phyloP scores from a whole-genome alignment of 2,797 vertebrate species.

The Cebuella pygmaea region DNA sequence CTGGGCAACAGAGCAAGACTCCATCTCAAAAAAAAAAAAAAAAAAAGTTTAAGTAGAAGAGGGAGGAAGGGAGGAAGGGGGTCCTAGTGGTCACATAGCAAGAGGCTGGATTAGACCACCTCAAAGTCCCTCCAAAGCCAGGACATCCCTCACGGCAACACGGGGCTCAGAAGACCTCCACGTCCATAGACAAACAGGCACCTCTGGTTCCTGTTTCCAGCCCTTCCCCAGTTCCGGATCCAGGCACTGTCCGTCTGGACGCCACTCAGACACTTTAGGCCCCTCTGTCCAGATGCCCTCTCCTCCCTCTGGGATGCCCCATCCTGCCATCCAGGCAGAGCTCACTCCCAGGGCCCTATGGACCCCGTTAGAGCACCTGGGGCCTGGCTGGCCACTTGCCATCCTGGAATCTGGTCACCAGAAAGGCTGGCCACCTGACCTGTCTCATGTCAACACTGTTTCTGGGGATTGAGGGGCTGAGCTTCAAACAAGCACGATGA shows the following conservation, averaged over 20 bases:
- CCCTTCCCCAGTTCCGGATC: neutral
- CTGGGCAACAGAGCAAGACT: neutral
- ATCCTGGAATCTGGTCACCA: neutral
- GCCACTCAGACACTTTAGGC: rapidly evolving
- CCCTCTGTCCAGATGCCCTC: neutral
- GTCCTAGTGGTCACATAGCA: neutral
- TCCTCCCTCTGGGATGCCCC: neutral
- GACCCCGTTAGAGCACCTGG: neutral
- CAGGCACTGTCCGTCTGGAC: neutral
- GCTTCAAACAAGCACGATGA: neutral
- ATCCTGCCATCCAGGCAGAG: rapidly evolving
- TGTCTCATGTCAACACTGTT: no score
- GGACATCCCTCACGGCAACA: no score
- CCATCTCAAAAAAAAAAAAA: neutral
- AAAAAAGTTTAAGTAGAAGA: neutral
- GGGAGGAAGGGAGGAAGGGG: no score
- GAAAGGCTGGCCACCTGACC: neutral
- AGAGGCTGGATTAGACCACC: neutral
- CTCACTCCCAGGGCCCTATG: neutral
- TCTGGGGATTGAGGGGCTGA: neutral
- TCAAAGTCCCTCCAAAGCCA: neutral
- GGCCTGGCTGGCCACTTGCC: neutral
- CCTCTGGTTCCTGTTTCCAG: neutral
- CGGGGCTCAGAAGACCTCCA: neutral
- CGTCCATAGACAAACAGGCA: no score